Evolutionary conservation across 2,797 vertebrate genomes (phyloP).

Genomic region (Tauraco hartlaubi): DNA sequence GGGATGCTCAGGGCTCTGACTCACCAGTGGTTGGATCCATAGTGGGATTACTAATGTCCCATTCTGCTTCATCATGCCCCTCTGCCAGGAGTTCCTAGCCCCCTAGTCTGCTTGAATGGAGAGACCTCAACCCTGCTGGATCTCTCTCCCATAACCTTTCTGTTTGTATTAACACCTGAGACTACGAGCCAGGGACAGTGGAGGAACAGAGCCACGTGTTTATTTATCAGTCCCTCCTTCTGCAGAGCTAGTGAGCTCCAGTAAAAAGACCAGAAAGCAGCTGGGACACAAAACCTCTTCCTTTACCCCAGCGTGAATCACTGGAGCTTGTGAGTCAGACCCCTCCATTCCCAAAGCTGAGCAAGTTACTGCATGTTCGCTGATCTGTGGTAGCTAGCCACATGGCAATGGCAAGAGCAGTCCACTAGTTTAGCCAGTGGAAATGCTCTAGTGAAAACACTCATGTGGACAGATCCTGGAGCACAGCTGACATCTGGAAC

Average conservation of each 20-base stretch:
- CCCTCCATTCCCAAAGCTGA: not conserved
- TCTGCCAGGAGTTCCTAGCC: not conserved
- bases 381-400: not conserved
- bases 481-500: slow-evolving; percentile 35
- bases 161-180: not conserved
- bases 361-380: not conserved
- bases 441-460: not conserved
- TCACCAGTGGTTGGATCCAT: slow-evolving; percentile 6
- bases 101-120: not conserved
- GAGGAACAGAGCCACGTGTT: not conserved
- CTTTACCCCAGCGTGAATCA: slow-evolving; percentile 59
- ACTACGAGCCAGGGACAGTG: not conserved
- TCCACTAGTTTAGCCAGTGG: not conserved
- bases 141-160: not conserved
- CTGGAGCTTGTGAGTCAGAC: slow-evolving; percentile 54
- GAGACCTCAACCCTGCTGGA: not conserved
- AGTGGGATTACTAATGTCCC: not conserved
- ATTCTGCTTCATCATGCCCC: not conserved
- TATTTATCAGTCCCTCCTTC: not conserved
- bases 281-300: slow-evolving; percentile 11
- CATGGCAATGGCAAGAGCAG: not conserved
- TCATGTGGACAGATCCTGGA: not conserved
- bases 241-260: not conserved
- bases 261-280: not conserved
- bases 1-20: not conserved